These are phyloP conservation scores for Magallana angulata DNA, from an alignment of 1,140 invertebrate genomes.

Conservation along the genomic window DNA sequence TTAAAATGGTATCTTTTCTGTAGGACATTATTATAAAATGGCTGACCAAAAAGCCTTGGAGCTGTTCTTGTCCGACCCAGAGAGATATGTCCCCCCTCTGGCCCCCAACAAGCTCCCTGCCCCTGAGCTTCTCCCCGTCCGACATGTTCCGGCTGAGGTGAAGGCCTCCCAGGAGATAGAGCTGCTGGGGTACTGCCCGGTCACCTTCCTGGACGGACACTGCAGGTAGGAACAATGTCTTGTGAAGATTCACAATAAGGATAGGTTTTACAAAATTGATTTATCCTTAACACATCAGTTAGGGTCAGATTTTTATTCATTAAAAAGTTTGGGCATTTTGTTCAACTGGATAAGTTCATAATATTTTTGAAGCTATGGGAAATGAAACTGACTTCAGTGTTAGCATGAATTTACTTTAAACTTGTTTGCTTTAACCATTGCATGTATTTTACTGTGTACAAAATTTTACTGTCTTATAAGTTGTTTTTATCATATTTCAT, in stretches of 20 bases:
- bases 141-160: constrained; percentile 67
- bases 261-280: too few species aligned
- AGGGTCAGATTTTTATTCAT: too few species aligned
- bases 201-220: constrained; percentile 78
- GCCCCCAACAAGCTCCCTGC: constrained; percentile 75
- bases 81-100: constrained; percentile 75
- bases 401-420: too few species aligned
- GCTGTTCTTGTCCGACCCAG: constrained; percentile 76
- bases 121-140: constrained; percentile 71
- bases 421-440: too few species aligned
- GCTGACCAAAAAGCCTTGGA: constrained; percentile 73
- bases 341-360: too few species aligned
- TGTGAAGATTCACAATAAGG: too few species aligned
- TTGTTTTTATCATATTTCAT: neutral
- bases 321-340: too few species aligned
- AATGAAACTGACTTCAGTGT: too few species aligned
- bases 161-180: constrained; percentile 68
- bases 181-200: constrained; percentile 79
- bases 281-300: too few species aligned
- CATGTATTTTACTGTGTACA: too few species aligned
- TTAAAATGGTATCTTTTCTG: neutral
- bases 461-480: too few species aligned
- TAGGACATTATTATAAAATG: constrained; percentile 79
- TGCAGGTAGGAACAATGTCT: constrained; percentile 67
- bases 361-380: too few species aligned